Percentiles rank a stretch among this genome's conserved stretches.
Evolutionary conservation across 2,797 vertebrate species (phyloP).

Genomic region (Thamnophis elegans): DNA sequence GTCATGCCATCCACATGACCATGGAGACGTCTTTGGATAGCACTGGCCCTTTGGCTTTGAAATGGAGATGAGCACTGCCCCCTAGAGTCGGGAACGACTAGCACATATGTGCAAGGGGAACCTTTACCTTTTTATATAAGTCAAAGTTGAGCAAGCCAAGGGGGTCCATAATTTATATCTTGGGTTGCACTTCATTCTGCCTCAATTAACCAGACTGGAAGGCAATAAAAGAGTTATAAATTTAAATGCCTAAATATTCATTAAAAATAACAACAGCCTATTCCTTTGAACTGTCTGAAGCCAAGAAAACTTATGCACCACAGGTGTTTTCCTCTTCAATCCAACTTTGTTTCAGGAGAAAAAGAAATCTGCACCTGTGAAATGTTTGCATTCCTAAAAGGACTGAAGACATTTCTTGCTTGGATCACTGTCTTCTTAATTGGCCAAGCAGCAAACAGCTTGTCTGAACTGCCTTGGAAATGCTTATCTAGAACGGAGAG

Average conservation of each 20-base stretch:
- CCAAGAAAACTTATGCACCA: not conserved
- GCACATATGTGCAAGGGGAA: too few relatives aligned
- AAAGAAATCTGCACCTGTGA: not conserved
- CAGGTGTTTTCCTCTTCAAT: not conserved
- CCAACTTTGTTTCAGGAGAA: not conserved
- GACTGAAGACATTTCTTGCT: not conserved
- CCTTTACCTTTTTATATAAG: too few relatives aligned
- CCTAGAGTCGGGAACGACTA: too few relatives aligned
- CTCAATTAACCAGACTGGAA: not conserved
- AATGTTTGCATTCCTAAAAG: not conserved
- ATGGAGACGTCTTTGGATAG: too few relatives aligned
- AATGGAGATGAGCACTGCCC: too few relatives aligned
- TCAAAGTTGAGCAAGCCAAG: not conserved
- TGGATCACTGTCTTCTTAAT: not conserved
- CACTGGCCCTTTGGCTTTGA: too few relatives aligned
- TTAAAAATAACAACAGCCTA: not conserved
- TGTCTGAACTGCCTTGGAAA: conserved; percentile 10
- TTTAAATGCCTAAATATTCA: not conserved
- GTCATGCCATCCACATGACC: too few relatives aligned
- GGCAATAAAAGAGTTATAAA: not conserved
- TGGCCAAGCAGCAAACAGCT: conserved; percentile 32
- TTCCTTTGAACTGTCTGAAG: not conserved
- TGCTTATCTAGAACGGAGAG: not conserved
- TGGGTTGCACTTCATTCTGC: not conserved
- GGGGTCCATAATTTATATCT: not conserved